Evolutionary conservation across 92 coral and sea anemone species (phyloP), one percentile per base, ranked within the genome.

Genomic region (Palythoa heliodiscus): DNA sequence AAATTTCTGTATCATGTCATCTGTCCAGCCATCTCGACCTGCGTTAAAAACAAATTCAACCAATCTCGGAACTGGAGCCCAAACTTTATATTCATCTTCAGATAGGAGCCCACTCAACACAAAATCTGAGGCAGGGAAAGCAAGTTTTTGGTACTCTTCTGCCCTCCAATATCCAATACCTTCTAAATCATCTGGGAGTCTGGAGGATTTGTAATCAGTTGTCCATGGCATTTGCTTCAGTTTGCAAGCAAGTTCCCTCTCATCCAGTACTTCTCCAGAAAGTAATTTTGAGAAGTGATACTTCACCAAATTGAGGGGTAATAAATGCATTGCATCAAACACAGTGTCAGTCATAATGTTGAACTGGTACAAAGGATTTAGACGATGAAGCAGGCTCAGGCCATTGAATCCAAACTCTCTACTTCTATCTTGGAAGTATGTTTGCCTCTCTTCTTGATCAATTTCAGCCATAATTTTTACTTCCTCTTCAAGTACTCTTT

Each of bases 141-240:
- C 93, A 20, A 90, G 85, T 22, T 90, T 90, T 71, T 90, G 93
- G 84, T 16, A 90, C 29, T 90, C 90, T 83, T 90, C 93, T 69
- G 90, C 89, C 68, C 19, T 61, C 68, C 68, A 61, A 61, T 61
- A 73, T 89, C 92, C 92, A 89, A 89, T 71, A 78, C 54, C 35
- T 71, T 89, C 92, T 70, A 89, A 79, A 57, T 89, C 54, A 47
- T 40, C 67, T 84, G 89, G 89, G 68, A 86, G 92, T 86, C 92
- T 86, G 50, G 92, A 89, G 77, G 92, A 64, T 76, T 52, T 89
- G 70, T 87, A 87, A 87, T 74, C 93, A 38, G 90, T 88, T 66
- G 93, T 78, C 93, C 93, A 91, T 78, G 93, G 93, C 93, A 91
- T 91, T 70, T 87, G 68, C 47, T 88, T 87, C 52, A 91, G 84